phyloP scores from a whole-genome alignment of 2,888 invertebrate species.

The Cheilosia pagana region DNA sequence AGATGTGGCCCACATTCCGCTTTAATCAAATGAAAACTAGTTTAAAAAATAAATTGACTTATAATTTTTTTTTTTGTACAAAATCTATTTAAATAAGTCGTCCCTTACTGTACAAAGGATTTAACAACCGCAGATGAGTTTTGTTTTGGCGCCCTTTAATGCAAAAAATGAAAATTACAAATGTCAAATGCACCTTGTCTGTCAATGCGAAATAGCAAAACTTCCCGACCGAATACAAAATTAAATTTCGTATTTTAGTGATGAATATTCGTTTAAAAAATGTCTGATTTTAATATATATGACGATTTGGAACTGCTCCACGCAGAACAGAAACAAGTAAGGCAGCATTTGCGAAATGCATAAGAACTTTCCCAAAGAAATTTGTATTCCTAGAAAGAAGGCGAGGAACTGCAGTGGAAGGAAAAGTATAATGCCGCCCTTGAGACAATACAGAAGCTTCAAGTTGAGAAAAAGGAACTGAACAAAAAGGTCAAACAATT shows the following conservation, averaged over 20 bases:
- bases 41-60: too few species aligned
- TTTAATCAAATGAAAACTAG: too few species aligned
- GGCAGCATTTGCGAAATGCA: not conserved
- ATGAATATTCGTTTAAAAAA: constrained; percentile 55
- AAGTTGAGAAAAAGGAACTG: constrained; percentile 77
- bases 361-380: not conserved
- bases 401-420: constrained; percentile 78
- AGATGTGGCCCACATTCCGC: too few species aligned
- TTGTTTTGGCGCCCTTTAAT: constrained; percentile 18
- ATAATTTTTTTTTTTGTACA: not conserved
- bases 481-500: constrained; percentile 78
- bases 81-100: not conserved
- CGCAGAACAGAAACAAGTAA: constrained; percentile 78
- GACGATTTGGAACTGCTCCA: constrained; percentile 81
- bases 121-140: not conserved
- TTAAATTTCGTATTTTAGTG: not conserved
- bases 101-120: not conserved
- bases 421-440: constrained; percentile 77
- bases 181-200: not conserved
- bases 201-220: not conserved
- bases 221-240: not conserved
- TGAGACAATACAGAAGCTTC: constrained; percentile 76
- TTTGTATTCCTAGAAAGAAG: constrained; percentile 78
- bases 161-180: not conserved
- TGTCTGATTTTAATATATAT: constrained; percentile 79